Conservation (phyloP, 2,113 vertebrate species). For the Zapornia atra region DNA sequence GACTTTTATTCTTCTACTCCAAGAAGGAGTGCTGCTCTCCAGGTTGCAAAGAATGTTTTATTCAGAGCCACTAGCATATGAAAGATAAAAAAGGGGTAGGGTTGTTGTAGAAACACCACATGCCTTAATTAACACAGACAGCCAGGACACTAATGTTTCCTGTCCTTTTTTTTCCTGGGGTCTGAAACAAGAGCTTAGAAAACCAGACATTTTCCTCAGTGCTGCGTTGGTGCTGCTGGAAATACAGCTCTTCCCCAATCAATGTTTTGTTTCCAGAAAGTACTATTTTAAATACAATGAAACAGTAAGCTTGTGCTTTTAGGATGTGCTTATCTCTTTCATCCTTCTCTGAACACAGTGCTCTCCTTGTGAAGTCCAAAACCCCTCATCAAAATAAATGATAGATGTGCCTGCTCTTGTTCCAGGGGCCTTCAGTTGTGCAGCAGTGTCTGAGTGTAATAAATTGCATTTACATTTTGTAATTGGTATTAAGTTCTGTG, state of each 20-base stretch:
- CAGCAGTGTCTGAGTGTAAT: background rate
- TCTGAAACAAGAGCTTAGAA: background rate
- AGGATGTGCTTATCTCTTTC: background rate
- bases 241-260: background rate
- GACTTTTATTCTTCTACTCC: background rate
- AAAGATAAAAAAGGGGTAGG: background rate
- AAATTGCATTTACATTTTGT: background rate
- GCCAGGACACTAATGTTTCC: conserved; percentile 39
- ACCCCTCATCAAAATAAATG: background rate
- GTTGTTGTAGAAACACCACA: background rate
- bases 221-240: background rate
- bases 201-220: background rate
- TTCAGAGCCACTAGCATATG: background rate
- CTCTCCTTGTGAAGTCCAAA: background rate
- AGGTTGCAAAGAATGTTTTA: background rate
- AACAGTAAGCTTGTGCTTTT: background rate
- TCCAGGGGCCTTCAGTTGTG: background rate
- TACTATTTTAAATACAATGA: background rate
- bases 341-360: background rate
- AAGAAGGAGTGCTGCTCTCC: background rate
- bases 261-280: background rate
- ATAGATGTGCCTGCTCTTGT: background rate
- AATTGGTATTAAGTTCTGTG: background rate
- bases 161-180: background rate
- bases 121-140: conserved; percentile 31